Evolutionary conservation across 2,797 vertebrate species (phyloP).

Genomic region (Nasua narica): DNA sequence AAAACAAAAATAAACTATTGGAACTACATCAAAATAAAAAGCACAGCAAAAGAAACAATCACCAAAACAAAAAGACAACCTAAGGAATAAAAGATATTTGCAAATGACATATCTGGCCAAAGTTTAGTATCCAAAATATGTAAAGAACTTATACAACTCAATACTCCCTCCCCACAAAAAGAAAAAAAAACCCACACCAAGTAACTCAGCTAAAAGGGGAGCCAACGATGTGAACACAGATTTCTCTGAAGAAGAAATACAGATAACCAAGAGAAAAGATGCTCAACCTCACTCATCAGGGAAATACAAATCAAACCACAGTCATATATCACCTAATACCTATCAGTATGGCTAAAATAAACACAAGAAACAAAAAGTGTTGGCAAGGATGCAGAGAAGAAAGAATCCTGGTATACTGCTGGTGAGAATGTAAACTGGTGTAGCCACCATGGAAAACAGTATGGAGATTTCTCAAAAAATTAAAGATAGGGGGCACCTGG

Average conservation of each 20-base stretch:
- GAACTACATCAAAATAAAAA: neutral
- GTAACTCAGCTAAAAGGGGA: neutral
- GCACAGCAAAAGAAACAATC: neutral
- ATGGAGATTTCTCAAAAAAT: neutral
- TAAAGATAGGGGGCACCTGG: neutral
- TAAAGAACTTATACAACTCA: neutral
- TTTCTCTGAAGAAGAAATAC: neutral
- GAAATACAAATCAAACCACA: neutral
- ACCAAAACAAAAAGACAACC: neutral
- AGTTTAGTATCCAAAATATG: neutral
- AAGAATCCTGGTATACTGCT: neutral
- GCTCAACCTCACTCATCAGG: neutral
- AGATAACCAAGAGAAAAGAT: neutral
- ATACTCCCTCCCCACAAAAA: no score
- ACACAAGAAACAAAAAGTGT: neutral
- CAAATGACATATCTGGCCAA: neutral
- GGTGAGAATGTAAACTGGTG: neutral
- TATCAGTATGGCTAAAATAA: neutral
- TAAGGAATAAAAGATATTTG: neutral
- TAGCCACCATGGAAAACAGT: neutral
- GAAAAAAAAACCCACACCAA: neutral
- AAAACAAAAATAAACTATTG: neutral
- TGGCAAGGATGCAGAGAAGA: neutral
- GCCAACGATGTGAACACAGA: neutral
- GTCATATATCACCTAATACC: neutral